Evolutionary conservation across 2,888 invertebrate genomes (phyloP).

Genomic region (Pemphredon lugubris): DNA sequence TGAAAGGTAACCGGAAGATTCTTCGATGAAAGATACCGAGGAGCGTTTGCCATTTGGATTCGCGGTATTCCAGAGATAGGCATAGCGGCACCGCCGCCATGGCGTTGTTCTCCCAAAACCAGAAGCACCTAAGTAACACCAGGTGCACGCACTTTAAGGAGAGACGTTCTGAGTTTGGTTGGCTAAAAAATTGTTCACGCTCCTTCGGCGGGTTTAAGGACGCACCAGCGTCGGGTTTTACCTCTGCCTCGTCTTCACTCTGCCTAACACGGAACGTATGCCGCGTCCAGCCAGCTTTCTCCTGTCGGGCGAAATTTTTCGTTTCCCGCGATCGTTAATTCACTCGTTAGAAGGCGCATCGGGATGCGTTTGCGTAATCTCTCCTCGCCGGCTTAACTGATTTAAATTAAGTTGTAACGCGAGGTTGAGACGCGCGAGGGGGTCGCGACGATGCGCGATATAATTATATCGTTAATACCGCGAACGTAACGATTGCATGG

Average conservation of each 20-base stretch:
- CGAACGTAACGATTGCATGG: no score
- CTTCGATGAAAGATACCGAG: constrained; percentile 27
- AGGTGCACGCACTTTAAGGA: constrained; percentile 30
- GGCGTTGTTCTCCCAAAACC: constrained; percentile 25
- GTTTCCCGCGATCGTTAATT: constrained; percentile 11
- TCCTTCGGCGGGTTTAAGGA: background rate
- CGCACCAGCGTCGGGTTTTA: background rate
- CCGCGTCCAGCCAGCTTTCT: constrained; percentile 26
- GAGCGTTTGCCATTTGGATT: constrained; percentile 14
- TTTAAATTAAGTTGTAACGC: constrained; percentile 16
- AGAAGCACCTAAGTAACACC: constrained; percentile 27
- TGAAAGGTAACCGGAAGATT: constrained; percentile 41
- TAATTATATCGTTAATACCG: no score
- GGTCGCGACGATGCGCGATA: background rate
- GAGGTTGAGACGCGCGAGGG: background rate
- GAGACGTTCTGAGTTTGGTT: constrained; percentile 28
- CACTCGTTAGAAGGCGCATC: background rate
- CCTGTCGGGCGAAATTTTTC: constrained; percentile 11
- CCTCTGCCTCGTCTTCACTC: background rate
- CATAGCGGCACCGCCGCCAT: background rate
- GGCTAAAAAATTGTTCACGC: constrained; percentile 8
- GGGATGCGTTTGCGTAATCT: no score
- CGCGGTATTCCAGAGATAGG: constrained; percentile 13
- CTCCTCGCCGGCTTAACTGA: background rate
- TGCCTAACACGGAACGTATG: constrained; percentile 11